These are phyloP conservation scores for Lutjanus campechanus DNA, from an alignment of 2,797 vertebrate genomes.

Conservation along the genomic window DNA sequence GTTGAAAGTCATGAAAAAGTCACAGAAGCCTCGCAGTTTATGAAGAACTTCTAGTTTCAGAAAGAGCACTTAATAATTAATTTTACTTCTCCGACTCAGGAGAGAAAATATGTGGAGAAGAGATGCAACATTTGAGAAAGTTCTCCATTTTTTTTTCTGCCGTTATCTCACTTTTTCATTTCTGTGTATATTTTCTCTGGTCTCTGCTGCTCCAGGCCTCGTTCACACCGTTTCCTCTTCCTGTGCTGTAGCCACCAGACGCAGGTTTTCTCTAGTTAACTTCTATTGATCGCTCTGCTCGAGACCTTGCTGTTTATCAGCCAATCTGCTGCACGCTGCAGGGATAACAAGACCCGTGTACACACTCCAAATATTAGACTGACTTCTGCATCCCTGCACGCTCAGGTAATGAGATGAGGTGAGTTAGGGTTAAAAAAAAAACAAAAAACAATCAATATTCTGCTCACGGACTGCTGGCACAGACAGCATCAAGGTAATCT, in stretches of 20 bases:
- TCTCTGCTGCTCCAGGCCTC: slow-evolving; percentile 1
- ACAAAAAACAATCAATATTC: slow-evolving; percentile 48
- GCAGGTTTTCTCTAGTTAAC: slow-evolving; percentile 42
- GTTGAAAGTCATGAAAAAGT: not conserved
- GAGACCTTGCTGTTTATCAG: slow-evolving; percentile 48
- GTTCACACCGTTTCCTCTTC: not conserved
- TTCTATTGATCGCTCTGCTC: slow-evolving; percentile 43
- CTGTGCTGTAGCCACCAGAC: not conserved
- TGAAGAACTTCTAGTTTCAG: slow-evolving; percentile 6
- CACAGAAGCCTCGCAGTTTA: slow-evolving; percentile 2
- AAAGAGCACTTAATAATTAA: slow-evolving; percentile 17
- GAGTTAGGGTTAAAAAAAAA: slow-evolving; percentile 7
- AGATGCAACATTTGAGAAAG: not conserved
- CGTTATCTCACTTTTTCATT: not conserved
- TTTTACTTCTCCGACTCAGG: not conserved
- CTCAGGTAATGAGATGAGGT: slow-evolving; percentile 48
- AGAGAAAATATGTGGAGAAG: not conserved
- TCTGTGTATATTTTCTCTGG: not conserved
- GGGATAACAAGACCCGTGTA: slow-evolving; percentile 10
- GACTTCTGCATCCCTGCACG: slow-evolving; percentile 14
- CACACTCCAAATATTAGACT: slow-evolving; percentile 39
- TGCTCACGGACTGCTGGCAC: slow-evolving; percentile 18
- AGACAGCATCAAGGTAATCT: slow-evolving; percentile 10
- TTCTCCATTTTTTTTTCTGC: not conserved
- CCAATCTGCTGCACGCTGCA: slow-evolving; percentile 2